Base-by-base conservation (phyloP, 2,888 invertebrate species). In the Coecobrya sp. region DNA sequence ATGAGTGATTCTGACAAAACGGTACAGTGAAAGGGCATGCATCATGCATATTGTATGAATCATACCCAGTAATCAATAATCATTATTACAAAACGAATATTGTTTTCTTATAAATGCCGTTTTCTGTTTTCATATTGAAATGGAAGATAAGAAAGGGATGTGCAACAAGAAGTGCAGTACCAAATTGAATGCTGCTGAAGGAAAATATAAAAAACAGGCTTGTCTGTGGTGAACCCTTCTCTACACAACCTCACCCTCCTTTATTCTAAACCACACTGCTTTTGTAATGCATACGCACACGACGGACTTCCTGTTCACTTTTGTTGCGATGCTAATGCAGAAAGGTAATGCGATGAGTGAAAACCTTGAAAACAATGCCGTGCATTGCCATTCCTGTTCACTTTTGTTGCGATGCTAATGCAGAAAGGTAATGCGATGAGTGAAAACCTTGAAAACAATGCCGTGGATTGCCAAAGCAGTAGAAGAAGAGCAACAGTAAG, bases 91-190 rank as follows among this genome's bases (percentile, higher is more conserved):
- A 30, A 27, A 76, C 11, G 45, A 19, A 19, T 25, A 19, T 7
- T 52, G 13, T 22, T 25, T n/a, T 55, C 25, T 81, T 82, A 59
- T 22, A n/a, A 30, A 1, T 59, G 82, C 59, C 36, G 82, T 82
- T 82, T 82, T 82, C 82, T 82, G 59, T 59, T 82, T 82, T 82
- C 27, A 82, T 82, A 82, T 59, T 36, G 82, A 82, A 82, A 82
- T 82, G 82, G 82, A 82, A 82, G 59, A 59, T 59, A 30, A 82
- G 59, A 36, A 36, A n/a, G 16, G 42, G 36, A 76, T 49, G 13
- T 76, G 76, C 49, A 76, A 52, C 55, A 82, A 59, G 19, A 27
- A 55, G 7, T 81, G 81, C 27, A 81, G 52, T 25, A 27, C 49
- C 16, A 25, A 55, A 59, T 55, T 82, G 25, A 25, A 30, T 52